These are phyloP conservation scores for Hippoglossus stenolepis DNA, from an alignment of 2,113 vertebrate species.

Conservation along the genomic window DNA sequence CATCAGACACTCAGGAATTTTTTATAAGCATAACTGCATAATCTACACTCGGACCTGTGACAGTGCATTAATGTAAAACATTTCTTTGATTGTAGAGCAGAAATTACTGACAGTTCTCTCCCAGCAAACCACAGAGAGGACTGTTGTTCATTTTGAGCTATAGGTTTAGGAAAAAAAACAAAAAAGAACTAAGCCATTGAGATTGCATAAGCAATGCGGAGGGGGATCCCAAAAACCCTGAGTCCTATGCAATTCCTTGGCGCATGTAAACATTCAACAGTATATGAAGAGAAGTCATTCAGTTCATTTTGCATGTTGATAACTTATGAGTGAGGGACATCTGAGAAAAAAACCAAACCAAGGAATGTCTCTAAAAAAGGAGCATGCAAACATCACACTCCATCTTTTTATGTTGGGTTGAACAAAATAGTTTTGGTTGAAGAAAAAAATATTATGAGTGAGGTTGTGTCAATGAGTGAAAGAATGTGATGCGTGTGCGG, in stretches of 20 bases:
- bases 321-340: constrained; percentile 65
- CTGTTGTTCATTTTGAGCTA: constrained; percentile 57
- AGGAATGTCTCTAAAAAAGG: constrained; percentile 71
- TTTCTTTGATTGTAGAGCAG: constrained; percentile 64
- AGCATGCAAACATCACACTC: constrained; percentile 76
- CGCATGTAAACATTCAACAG: constrained; percentile 73
- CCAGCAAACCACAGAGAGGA: constrained; percentile 44
- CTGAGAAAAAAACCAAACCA: constrained; percentile 64
- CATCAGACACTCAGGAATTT: constrained; percentile 78
- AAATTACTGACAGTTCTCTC: constrained; percentile 50
- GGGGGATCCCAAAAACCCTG: constrained; percentile 50
- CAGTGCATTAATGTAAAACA: constrained; percentile 68
- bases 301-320: constrained; percentile 83
- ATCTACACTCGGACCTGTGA: constrained; percentile 69
- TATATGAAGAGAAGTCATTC: constrained; percentile 82
- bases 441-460: constrained; percentile 43
- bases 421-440: constrained; percentile 50
- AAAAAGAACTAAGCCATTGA: constrained; percentile 61
- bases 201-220: constrained; percentile 71
- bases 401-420: constrained; percentile 67
- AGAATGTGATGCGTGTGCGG: constrained; percentile 63
- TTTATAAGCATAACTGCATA: constrained; percentile 60
- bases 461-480: constrained; percentile 71
- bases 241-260: constrained; percentile 79
- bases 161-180: constrained; percentile 39